These are phyloP conservation scores for Hoplodrina blanda DNA, from an alignment of 2,888 invertebrate species.

Conservation along the genomic window DNA sequence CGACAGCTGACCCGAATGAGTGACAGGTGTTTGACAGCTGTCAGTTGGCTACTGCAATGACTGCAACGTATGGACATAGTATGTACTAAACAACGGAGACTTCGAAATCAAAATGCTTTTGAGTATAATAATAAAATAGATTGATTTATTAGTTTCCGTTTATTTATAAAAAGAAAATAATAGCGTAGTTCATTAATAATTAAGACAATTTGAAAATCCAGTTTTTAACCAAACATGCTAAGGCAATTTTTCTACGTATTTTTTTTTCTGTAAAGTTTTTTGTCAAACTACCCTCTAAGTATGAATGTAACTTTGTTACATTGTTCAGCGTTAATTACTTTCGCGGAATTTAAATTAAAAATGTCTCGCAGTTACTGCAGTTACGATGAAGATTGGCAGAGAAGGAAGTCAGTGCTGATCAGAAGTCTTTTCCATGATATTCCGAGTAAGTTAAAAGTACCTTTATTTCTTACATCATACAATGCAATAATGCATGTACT, in stretches of 20 bases:
- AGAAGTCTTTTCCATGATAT: slow-evolving; percentile 66
- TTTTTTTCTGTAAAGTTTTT: too few species aligned
- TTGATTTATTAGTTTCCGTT: background rate
- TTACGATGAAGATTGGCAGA: slow-evolving; percentile 66
- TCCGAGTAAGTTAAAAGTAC: slow-evolving; percentile 56
- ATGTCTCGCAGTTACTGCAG: slow-evolving; percentile 52
- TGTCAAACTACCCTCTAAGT: slow-evolving; percentile 35
- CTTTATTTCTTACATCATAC: background rate
- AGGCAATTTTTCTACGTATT: too few species aligned
- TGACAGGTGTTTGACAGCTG: slow-evolving; percentile 50
- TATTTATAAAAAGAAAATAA: too few species aligned
- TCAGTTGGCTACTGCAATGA: slow-evolving; percentile 21
- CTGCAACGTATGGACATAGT: slow-evolving; percentile 1
- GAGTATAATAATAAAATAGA: background rate
- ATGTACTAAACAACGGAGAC: background rate
- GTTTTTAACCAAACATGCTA: too few species aligned
- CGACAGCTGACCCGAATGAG: slow-evolving; percentile 51
- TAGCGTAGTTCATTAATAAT: too few species aligned
- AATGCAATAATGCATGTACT: too few species aligned
- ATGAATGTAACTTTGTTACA: slow-evolving; percentile 20
- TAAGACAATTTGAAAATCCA: too few species aligned
- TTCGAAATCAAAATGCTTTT: background rate
- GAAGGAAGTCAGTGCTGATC: slow-evolving; percentile 59
- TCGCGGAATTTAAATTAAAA: slow-evolving; percentile 33
- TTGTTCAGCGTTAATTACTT: background rate